Evolutionary conservation across 2,113 vertebrate species (phyloP), one percentile per base, ranked within the genome.

Genomic region (Aepyceros melampus): DNA sequence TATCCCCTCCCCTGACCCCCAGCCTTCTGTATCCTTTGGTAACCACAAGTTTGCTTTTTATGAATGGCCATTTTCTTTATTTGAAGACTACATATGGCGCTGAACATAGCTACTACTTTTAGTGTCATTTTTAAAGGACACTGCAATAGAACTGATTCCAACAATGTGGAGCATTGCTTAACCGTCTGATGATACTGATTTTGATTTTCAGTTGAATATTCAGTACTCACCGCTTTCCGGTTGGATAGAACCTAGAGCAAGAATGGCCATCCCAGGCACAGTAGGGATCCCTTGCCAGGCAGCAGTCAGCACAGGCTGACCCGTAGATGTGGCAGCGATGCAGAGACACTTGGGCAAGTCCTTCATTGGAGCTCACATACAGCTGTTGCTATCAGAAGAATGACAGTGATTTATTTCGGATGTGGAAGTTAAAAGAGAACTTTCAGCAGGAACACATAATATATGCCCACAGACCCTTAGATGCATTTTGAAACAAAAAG

Each of bases 211-310:
- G 25, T 15, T 29, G 40, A 47, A 29, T 23, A 27, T 14, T 33
- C 1, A 33, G 36, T 19, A 95, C 98, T 98, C 93, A 99, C 99
- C 99, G 99, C 98, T 99, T 99, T 14, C 99, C 99, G 3, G 99
- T 99, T 67, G 99, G 99, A 86, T 99, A 99, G 98, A 99, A 99
- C 91, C 99, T 99, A 15, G 99, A 99, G 98, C 99, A 99, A 97
- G 99, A 99, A 92, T 98, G 99, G n/a, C 99, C 99, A 6, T 99
- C 99, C 99, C 99, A 99, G 95, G 99, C 99, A 0, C 99, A 99
- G 98, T 99, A 99, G 0, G 99, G 99, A 87, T 99, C 99, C 51
- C 99, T 98, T 40, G 99, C 99, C 0, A 99, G 99, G 98, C 99
- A 99, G 98, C 99, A 99, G 98, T 99, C 99, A 0, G 99, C 99